phyloP scores from a whole-genome alignment of 2,888 invertebrate species.

The Ichneumoninae sp. region DNA sequence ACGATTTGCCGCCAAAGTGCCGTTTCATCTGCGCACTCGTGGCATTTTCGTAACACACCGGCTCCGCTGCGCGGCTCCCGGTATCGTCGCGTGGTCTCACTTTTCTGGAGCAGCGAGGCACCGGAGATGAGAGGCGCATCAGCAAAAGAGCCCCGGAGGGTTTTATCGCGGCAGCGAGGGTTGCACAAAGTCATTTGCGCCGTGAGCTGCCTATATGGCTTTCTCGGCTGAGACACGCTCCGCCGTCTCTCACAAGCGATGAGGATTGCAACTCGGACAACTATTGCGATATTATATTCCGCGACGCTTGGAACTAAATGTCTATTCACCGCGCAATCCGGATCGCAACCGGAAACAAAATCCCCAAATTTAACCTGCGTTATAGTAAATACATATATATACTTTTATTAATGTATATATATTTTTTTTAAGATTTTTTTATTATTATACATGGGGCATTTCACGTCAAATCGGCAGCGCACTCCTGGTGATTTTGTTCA shows the following conservation, averaged over 20 bases:
- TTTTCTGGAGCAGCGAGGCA: slow-evolving; percentile 52
- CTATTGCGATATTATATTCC: slow-evolving; percentile 51
- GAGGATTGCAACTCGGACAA: slow-evolving; percentile 17
- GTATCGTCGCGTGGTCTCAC: slow-evolving; percentile 44
- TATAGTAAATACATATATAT: no score
- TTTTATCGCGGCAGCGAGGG: slow-evolving; percentile 56
- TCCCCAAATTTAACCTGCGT: background rate
- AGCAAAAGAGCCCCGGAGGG: slow-evolving; percentile 44
- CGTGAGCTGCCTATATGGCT: slow-evolving; percentile 46
- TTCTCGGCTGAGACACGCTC: slow-evolving; percentile 23
- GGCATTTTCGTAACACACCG: slow-evolving; percentile 56
- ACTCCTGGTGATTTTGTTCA: no score
- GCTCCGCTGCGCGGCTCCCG: background rate
- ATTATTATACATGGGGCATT: no score
- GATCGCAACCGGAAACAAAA: background rate
- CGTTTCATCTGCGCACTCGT: slow-evolving; percentile 57
- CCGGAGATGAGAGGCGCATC: slow-evolving; percentile 12
- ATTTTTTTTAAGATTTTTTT: no score
- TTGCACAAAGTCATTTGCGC: slow-evolving; percentile 69
- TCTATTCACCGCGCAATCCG: background rate
- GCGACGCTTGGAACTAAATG: background rate
- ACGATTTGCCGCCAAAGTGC: slow-evolving; percentile 23
- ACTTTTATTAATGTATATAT: no score
- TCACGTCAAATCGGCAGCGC: no score
- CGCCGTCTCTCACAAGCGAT: slow-evolving; percentile 11